Evolutionary conservation across 2,113 vertebrate genomes (phyloP), one percentile per base, ranked within the genome.

Genomic region (Dolichotis patagonum): DNA sequence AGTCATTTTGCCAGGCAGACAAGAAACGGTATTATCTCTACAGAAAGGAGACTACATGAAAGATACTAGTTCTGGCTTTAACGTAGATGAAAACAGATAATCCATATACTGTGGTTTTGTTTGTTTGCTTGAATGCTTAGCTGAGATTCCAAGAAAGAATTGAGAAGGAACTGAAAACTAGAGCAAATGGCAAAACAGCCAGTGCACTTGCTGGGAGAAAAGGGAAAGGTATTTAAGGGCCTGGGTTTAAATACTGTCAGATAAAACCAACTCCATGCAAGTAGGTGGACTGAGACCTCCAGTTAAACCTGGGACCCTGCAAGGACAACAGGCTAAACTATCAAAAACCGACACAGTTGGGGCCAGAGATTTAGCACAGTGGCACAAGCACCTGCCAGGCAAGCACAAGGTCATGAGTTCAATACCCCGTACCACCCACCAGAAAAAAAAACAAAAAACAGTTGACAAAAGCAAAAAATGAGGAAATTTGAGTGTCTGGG

Each of bases 1-100:
- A 92, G 16, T 28, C 92, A 28, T 91, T 94, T 94, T 65, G 71
- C 63, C 58, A 77, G 58, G 81, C 63, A 94, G 73, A 88, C 32
- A 87, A 75, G 52, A n/a, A 94, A 95, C 32, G 82, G 11, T 87
- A 75, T 46, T 92, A 54, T 52, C 54, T 88, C 84, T 69, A 80
- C 75, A 91, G 88, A 46, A 95, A 54, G 8, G 75, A 90, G 86
- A 90, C 5, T 77, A 91, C 54, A 69, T 62, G 65, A 60, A 65
- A 77, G 54, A 56, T 69, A 65, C 0, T 24, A 81, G 22, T 85
- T 85, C 84, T 92, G 49, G 56, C 67, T 24, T 80, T 90, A 89
- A 88, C 84, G 43, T 35, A 73, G 22, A 88, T 24, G 85, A 63
- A 87, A 77, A 43, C 20, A 90, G 56, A 91, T 35, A 88, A 90